Evolutionary conservation across 2,797 vertebrate genomes (phyloP), one percentile per base, ranked within the genome.

Genomic region (Microctenopoma steveboyesi): DNA sequence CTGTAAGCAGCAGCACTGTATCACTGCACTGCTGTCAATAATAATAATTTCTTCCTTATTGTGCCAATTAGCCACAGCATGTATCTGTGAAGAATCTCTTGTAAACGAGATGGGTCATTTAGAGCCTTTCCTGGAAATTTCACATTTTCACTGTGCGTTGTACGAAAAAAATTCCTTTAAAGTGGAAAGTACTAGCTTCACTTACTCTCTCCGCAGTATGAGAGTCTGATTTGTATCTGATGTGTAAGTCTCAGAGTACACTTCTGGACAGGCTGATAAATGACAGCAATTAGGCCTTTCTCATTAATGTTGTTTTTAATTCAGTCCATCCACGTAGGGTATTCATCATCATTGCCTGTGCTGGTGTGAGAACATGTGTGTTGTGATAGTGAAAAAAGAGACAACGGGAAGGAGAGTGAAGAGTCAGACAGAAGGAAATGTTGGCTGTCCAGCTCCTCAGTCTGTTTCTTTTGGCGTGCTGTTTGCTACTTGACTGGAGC

Each of bases 241-340:
- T 74, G 63, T 63, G 65, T 30, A 11, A 42, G 64, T 25, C 64
- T 71, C 12, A 0, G 63, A 76, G 83, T 84, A 85, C 68, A 82
- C 14, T 61, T 50, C 22, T 37, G 68, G 83, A 83, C 81, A 83
- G 77, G 64, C 79, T 91, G 87, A 91, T 67, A 52, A 77, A 91
- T 86, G 82, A 79, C 30, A 42, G 86, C 72, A 76, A 88, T 90
- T 90, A 88, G 5, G 74, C 15, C 64, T 66, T 80, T 83, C 83
- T 76, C 83, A 80, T 86, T 86, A 83, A 86, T 82, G 83, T 81
- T 86, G 77, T 87, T 90, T 86, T 86, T 73, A 75, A 86, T 89
- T 75, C 79, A 57, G 64, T 61, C 61, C 81, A 66, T 86, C 82
- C 78, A 75, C 72, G 58, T 0, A 30, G 67, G 76, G 68, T 73